A percentile compares a stretch with the other conserved stretches of the same genome.
These are phyloP conservation scores for Yponomeuta evonymella DNA, from an alignment of 2,888 invertebrate genomes.

Conservation along the genomic window DNA sequence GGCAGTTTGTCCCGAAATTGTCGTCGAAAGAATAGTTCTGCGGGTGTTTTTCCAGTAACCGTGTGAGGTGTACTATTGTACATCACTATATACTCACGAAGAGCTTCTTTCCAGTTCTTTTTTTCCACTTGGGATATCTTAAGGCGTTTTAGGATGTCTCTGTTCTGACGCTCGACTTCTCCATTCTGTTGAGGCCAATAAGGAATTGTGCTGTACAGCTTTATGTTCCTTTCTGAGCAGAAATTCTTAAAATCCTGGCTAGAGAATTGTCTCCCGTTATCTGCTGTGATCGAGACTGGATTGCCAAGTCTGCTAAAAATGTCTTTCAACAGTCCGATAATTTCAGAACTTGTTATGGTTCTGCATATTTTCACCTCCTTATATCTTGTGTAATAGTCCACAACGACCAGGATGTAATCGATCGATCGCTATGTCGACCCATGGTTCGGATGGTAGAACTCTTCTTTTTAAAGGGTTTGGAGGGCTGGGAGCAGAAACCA, in stretches of 20 bases:
- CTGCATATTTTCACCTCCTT: no score
- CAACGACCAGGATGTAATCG: no score
- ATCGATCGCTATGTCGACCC: no score
- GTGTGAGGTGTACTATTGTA: slow-evolving; percentile 18
- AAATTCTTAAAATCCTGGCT: no score
- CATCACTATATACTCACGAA: slow-evolving; percentile 22
- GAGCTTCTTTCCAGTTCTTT: slow-evolving; percentile 19
- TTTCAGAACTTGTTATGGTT: no score
- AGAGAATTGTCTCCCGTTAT: no score
- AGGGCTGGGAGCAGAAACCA: no score
- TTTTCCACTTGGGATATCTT: slow-evolving; percentile 21
- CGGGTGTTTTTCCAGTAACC: slow-evolving; percentile 15
- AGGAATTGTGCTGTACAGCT: slow-evolving; percentile 24
- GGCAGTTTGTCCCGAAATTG: slow-evolving; percentile 15
- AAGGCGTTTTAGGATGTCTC: slow-evolving; percentile 22
- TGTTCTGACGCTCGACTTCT: slow-evolving; percentile 31
- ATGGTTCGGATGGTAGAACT: no score
- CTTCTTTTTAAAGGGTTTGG: no score
- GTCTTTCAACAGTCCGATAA: no score
- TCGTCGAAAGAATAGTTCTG: slow-evolving; percentile 12
- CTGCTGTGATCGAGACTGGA: no score
- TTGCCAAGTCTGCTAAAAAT: slow-evolving; percentile 23
- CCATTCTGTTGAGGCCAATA: slow-evolving; percentile 33
- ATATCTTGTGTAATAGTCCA: no score
- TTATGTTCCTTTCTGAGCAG: slow-evolving; percentile 23